Base-by-base conservation (phyloP, 2,113 vertebrate genomes). In the Crotalus helleri region DNA sequence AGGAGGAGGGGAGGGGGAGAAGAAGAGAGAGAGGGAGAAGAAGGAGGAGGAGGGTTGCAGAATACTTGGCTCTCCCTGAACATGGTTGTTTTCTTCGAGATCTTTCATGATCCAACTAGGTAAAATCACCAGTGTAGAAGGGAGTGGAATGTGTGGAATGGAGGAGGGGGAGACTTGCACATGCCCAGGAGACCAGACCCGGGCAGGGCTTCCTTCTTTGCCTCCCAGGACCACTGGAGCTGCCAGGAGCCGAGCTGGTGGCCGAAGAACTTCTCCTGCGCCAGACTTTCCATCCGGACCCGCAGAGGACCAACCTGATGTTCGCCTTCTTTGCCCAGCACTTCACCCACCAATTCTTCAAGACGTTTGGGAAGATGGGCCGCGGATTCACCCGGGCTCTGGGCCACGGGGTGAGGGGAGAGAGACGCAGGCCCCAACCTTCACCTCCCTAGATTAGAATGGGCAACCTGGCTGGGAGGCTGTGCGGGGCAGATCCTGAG, bases 271-370 rank as follows among this genome's bases (percentile, higher is more conserved):
- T 99, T 94, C 96, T 99, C 58, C 97, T 97, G 95, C 98, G 99
- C 88, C 96, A 92, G 55, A 97, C 94, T 59, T 99, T 99, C 88
- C 97, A 98, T n/a, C 98, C 98, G 0, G 98, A 99, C 81, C 99
- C 99, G 0, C 98, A 98, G 93, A 98, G 98, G 91, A 96, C 98
- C 94, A 99, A 99, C 95, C 69, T 99, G 95, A 98, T 99, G 98
- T 99, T 99, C 92, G 98, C 98, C 92, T 99, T 99, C 97, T 99
- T 99, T 8, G 99, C 99, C 87, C 99, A 99, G 95, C 99, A 99
- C 93, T 99, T 99, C 96, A 99, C 99, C 0, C 99, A 99, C 95
- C 99, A 99, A 97, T 99, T 99, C 96, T 99, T 99, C 97, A 99
- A 98, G 97, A 99, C 98, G 0, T 97, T 98, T 0, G 98, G 98